Evolutionary conservation across 2,113 vertebrate species (phyloP).

Genomic region (Jaculus jaculus): DNA sequence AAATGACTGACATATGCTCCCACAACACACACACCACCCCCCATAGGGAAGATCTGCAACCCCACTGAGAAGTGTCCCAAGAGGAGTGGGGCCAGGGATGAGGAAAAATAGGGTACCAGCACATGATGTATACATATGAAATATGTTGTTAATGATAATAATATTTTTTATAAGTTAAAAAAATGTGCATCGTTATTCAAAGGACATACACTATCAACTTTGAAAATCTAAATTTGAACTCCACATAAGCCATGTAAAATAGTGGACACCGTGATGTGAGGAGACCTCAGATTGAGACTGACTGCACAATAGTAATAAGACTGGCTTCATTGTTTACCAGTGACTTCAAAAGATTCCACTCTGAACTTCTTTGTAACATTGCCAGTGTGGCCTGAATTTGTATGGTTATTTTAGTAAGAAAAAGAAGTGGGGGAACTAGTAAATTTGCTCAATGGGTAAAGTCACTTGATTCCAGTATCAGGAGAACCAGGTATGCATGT

Average conservation of each 20-base stretch:
- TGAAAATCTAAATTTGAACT: slow-evolving; percentile 2
- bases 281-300: background rate
- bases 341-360: background rate
- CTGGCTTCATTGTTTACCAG: background rate
- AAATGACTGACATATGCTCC: too few species aligned
- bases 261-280: background rate
- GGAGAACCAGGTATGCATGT: too few species aligned
- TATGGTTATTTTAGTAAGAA: background rate
- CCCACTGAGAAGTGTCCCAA: too few species aligned
- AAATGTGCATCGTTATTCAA: background rate
- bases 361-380: background rate
- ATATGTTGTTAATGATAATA: too few species aligned
- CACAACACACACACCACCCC: too few species aligned
- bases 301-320: background rate
- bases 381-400: background rate
- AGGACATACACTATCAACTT: background rate
- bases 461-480: too few species aligned
- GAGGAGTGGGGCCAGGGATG: too few species aligned
- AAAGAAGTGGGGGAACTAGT: background rate
- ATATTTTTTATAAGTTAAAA: too few species aligned
- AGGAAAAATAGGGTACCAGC: too few species aligned
- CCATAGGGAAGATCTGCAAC: too few species aligned
- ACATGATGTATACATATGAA: too few species aligned
- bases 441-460: too few species aligned
- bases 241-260: background rate